These are phyloP conservation scores for Synanceia verrucosa DNA, from an alignment of 2,797 vertebrate species.

Conservation along the genomic window DNA sequence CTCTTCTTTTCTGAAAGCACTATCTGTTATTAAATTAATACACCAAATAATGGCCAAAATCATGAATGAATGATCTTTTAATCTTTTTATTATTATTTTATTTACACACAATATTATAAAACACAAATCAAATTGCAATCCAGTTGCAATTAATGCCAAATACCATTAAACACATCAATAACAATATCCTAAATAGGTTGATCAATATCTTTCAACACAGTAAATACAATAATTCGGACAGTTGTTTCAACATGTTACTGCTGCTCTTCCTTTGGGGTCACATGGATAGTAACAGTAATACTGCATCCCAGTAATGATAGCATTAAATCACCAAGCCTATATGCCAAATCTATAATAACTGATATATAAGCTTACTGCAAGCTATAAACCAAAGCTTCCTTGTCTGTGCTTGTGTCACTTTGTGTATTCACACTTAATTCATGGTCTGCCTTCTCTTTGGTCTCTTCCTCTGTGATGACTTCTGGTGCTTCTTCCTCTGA, in stretches of 20 bases:
- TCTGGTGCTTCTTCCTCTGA: not conserved
- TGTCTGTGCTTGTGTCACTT: not conserved
- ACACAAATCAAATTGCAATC: constrained; percentile 8
- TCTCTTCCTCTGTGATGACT: not conserved
- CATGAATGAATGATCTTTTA: not conserved
- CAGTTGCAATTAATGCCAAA: not conserved
- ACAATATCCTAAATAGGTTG: constrained; percentile 1
- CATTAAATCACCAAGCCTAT: constrained; percentile 5
- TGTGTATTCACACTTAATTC: not conserved
- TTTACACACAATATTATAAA: constrained; percentile 1
- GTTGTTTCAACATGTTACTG: not conserved
- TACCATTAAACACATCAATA: not conserved
- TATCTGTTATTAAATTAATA: not conserved
- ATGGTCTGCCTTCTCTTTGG: not conserved
- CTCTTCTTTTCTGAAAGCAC: not conserved
- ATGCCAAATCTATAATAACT: constrained; percentile 40
- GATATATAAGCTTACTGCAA: constrained; percentile 44
- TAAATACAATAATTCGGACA: fast-evolving
- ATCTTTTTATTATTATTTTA: no score
- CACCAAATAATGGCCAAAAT: not conserved
- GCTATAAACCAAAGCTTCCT: constrained; percentile 15
- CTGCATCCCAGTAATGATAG: constrained; percentile 6
- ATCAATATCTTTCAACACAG: not conserved
- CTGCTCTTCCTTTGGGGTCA: constrained; percentile 18
- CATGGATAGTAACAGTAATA: constrained; percentile 42